Evolutionary conservation across 2,888 invertebrate genomes (phyloP).

Genomic region (Lochmaea capreae): DNA sequence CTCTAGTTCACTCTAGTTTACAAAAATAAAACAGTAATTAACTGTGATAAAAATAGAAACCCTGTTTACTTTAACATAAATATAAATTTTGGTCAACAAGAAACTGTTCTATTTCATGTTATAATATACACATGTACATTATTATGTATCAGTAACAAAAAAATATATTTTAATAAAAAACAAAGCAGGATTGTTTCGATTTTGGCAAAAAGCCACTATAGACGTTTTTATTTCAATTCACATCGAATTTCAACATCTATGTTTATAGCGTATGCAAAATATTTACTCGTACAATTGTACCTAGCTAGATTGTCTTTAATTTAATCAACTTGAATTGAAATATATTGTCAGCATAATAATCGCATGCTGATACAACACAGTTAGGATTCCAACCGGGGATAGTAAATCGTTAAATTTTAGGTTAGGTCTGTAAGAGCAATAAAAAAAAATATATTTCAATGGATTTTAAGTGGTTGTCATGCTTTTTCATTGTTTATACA

Average conservation of each 20-base stretch:
- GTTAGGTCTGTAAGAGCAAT: constrained; percentile 38
- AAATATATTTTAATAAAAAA: not conserved
- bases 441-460: constrained; percentile 20
- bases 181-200: not conserved
- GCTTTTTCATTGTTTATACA: constrained; percentile 4
- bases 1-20: not conserved
- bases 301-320: constrained; percentile 8
- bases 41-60: constrained; percentile 30
- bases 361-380: constrained; percentile 32
- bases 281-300: not conserved
- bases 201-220: not conserved
- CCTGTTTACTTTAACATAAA: not conserved
- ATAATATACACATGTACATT: too few species aligned
- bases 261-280: too few species aligned
- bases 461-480: not conserved
- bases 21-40: constrained; percentile 19
- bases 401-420: constrained; percentile 44
- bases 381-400: constrained; percentile 17
- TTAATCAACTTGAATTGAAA: constrained; percentile 34
- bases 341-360: constrained; percentile 20
- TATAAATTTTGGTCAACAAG: not conserved
- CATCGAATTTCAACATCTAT: not conserved
- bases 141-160: too few species aligned
- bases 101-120: not conserved
- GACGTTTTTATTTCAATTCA: not conserved